Percentiles rank a stretch among this genome's conserved stretches.
Conservation (phyloP, 1,140 invertebrate genomes). For the Notospermus geniculatus region DNA sequence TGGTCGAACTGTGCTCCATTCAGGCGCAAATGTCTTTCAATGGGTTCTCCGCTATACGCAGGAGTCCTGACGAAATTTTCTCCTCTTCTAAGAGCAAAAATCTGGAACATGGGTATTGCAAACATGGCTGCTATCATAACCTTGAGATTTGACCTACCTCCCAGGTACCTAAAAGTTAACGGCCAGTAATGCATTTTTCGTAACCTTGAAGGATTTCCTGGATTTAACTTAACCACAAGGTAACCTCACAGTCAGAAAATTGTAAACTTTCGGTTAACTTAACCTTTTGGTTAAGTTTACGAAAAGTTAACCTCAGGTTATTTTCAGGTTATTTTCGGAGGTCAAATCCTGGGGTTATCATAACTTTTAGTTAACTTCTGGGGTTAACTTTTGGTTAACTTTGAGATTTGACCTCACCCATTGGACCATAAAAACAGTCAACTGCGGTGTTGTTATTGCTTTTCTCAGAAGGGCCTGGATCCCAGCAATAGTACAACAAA, state of each 20-base stretch:
- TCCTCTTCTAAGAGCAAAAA: constrained; percentile 3
- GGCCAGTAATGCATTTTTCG: not conserved
- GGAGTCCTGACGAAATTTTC: too few species aligned
- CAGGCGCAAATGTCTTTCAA: constrained; percentile 4
- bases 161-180: not conserved
- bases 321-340: not conserved
- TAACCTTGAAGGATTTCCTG: constrained; percentile 1
- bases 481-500: too few species aligned
- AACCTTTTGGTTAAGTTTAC: not conserved
- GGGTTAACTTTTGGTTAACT: not conserved
- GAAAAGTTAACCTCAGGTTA: not conserved
- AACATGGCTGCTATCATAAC: not conserved
- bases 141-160: constrained; percentile 1
- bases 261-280: not conserved
- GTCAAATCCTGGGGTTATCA: too few species aligned
- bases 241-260: not conserved
- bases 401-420: too few species aligned
- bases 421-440: too few species aligned
- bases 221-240: constrained; percentile 1
- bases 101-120: not conserved
- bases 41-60: not conserved
- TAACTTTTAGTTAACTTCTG: not conserved
- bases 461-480: too few species aligned
- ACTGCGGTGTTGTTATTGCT: too few species aligned
- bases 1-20: too few species aligned